These are phyloP conservation scores for Oncopeltus fasciatus DNA, from an alignment of 1,140 invertebrate species.

Conservation along the genomic window DNA sequence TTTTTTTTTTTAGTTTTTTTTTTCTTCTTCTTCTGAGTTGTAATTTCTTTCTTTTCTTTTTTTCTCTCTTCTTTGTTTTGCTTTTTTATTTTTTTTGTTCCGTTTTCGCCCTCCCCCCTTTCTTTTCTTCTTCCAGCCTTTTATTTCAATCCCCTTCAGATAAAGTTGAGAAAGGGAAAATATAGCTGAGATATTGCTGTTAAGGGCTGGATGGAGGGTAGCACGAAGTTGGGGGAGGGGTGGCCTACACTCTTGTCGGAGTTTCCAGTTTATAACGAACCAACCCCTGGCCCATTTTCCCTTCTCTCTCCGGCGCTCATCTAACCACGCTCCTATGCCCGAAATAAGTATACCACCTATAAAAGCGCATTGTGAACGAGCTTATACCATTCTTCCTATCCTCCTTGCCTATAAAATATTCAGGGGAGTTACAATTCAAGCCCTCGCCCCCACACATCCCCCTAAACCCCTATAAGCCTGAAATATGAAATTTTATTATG, in stretches of 20 bases:
- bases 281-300: too few species aligned
- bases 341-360: constrained; percentile 7
- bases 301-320: too few species aligned
- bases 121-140: neutral
- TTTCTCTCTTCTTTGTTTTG: too few species aligned
- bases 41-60: too few species aligned
- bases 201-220: neutral
- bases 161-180: neutral
- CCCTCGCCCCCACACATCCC: neutral
- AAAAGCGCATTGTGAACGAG: constrained; percentile 2
- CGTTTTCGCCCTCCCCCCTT: neutral
- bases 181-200: neutral
- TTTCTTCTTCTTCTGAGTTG: too few species aligned
- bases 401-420: constrained; percentile 8
- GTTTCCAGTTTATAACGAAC: constrained; percentile 4
- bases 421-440: constrained; percentile 3
- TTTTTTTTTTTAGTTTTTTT: too few species aligned
- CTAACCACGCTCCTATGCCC: neutral
- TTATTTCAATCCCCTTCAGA: neutral
- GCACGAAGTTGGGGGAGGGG: neutral
- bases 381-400: neutral
- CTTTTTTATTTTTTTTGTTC: too few species aligned
- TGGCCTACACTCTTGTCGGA: neutral
- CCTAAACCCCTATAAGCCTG: constrained; percentile 4
- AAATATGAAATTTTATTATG: constrained; percentile 16